Conservation (phyloP, 2,113 vertebrate genomes). For the Litocranius walleri region DNA sequence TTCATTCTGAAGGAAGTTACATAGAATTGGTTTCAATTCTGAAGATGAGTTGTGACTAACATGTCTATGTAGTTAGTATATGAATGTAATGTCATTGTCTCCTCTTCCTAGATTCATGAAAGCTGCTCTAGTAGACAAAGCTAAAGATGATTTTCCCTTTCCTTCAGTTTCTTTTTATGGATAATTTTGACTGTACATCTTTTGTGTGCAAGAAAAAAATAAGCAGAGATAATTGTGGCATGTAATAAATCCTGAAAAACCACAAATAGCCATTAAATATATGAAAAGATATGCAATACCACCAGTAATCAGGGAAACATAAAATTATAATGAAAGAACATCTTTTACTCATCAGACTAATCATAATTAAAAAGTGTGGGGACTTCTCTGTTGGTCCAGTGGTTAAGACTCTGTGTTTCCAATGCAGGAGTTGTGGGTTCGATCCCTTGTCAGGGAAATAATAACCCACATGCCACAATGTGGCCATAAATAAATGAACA, state of each 20-base stretch:
- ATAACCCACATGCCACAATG: background rate
- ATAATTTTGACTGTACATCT: constrained; percentile 10
- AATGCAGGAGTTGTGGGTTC: background rate
- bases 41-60: background rate
- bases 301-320: constrained; percentile 39
- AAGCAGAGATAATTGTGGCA: constrained; percentile 17
- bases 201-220: constrained; percentile 13
- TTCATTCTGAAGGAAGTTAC: background rate
- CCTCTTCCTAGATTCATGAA: background rate
- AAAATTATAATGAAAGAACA: constrained; percentile 36
- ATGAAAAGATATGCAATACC: constrained; percentile 28
- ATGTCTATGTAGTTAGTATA: background rate
- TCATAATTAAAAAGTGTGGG: constrained; percentile 14
- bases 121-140: background rate
- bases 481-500: background rate
- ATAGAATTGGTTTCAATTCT: background rate
- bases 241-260: constrained; percentile 27
- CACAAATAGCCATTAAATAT: constrained; percentile 46
- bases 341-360: constrained; percentile 32
- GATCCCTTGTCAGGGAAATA: background rate
- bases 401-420: background rate
- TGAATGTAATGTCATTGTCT: background rate
- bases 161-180: constrained; percentile 26
- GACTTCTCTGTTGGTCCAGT: background rate
- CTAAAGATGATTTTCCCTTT: background rate